Evolutionary conservation across 2,113 vertebrate genomes (phyloP).

Genomic region (Percina caprodes): DNA sequence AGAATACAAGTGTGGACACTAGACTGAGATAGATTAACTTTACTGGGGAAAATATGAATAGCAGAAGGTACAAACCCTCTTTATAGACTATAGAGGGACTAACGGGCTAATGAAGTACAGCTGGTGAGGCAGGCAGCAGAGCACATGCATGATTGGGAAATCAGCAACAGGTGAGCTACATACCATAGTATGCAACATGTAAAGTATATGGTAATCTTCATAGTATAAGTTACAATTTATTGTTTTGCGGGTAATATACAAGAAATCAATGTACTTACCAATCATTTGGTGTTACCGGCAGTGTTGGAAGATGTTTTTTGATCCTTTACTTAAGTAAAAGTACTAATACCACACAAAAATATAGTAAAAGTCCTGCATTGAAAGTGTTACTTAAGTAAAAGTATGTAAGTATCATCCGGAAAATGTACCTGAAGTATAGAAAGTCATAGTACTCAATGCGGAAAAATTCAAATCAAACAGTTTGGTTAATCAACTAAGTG

Average conservation of each 20-base stretch:
- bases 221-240: not conserved
- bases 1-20: not conserved
- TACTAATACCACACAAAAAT: no score
- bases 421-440: no score
- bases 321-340: no score
- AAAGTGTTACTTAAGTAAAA: no score
- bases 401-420: no score
- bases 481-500: no score
- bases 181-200: not conserved
- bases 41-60: not conserved
- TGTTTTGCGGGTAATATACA: not conserved
- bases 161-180: constrained; percentile 1
- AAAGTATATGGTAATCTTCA: not conserved
- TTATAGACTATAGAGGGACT: not conserved
- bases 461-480: no score
- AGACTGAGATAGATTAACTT: not conserved
- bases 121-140: not conserved
- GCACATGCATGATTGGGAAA: not conserved
- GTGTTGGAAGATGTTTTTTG: no score
- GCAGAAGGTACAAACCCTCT: not conserved
- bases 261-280: not conserved
- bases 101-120: not conserved
- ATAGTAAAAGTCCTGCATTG: no score
- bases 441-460: no score
- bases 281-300: not conserved